Evolutionary conservation across 2,888 invertebrate species (phyloP).

Genomic region (Lepidocyrtinus sp.): DNA sequence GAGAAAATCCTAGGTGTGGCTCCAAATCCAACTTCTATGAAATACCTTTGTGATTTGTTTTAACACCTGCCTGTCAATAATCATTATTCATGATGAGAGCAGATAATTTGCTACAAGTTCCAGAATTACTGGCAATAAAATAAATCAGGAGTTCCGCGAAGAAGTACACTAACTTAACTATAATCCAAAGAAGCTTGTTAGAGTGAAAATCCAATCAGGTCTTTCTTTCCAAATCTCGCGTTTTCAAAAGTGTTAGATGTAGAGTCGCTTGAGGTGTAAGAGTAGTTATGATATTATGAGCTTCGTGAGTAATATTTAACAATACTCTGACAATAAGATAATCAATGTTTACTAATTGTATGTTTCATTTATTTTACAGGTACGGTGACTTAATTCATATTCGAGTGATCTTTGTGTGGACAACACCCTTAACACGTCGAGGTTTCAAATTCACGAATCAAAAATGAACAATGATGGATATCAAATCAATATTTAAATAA

Average conservation of each 20-base stretch:
- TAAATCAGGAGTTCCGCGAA: not conserved
- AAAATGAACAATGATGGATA: no score
- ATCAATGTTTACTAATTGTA: not conserved
- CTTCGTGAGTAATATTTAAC: no score
- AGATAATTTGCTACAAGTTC: not conserved
- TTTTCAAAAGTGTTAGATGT: no score
- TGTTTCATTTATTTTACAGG: not conserved
- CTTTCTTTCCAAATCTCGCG: no score
- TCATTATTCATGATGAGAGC: not conserved
- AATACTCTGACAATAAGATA: no score
- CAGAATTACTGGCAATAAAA: not conserved
- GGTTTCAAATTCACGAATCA: no score
- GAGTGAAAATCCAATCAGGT: not conserved
- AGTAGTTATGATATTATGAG: no score
- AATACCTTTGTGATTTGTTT: not conserved
- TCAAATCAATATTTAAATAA: no score
- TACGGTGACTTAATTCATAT: not conserved
- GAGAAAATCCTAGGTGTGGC: slow-evolving; percentile 40
- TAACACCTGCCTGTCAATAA: slow-evolving; percentile 32
- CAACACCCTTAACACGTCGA: not conserved
- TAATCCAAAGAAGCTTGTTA: not conserved
- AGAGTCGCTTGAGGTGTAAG: no score
- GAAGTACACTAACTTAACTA: no score
- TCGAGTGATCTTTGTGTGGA: not conserved
- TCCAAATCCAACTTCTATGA: not conserved